phyloP scores from a whole-genome alignment of 2,888 invertebrate genomes.

The Chloroclysta siterata region DNA sequence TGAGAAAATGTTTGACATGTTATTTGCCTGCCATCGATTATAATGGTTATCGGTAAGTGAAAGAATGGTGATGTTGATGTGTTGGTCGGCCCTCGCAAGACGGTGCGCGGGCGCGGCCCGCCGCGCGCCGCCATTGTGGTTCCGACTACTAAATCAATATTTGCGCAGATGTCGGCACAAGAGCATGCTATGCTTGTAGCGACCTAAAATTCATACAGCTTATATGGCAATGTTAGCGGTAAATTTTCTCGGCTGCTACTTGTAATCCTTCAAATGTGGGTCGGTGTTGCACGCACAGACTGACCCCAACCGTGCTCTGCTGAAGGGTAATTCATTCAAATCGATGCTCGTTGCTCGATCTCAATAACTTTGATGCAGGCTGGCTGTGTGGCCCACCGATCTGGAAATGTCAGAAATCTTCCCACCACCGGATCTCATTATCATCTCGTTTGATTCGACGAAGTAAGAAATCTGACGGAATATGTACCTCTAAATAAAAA shows the following conservation, averaged over 20 bases:
- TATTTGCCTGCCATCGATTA: slow-evolving; percentile 58
- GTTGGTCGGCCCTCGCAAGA: slow-evolving; percentile 42
- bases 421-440: not conserved
- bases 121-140: slow-evolving; percentile 65
- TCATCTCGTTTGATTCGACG: not conserved
- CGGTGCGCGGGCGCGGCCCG: slow-evolving; percentile 50
- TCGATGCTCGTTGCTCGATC: slow-evolving; percentile 52
- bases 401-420: slow-evolving; percentile 4
- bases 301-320: slow-evolving; percentile 71
- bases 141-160: slow-evolving; percentile 84
- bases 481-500: no score
- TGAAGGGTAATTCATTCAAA: slow-evolving; percentile 76
- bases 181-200: slow-evolving; percentile 82
- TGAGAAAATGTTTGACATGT: slow-evolving; percentile 52
- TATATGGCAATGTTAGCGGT: slow-evolving; percentile 85
- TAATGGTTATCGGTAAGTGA: slow-evolving; percentile 53
- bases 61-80: slow-evolving; percentile 56
- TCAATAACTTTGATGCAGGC: slow-evolving; percentile 47
- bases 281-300: slow-evolving; percentile 79
- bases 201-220: slow-evolving; percentile 85
- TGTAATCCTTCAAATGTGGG: slow-evolving; percentile 84
- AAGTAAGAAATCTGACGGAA: not conserved
- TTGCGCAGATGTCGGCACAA: slow-evolving; percentile 84
- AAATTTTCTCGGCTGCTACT: slow-evolving; percentile 84
- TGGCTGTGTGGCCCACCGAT: slow-evolving; percentile 27